Evolutionary conservation across 2,797 vertebrate species (phyloP).

Genomic region (Peromyscus attwateri): DNA sequence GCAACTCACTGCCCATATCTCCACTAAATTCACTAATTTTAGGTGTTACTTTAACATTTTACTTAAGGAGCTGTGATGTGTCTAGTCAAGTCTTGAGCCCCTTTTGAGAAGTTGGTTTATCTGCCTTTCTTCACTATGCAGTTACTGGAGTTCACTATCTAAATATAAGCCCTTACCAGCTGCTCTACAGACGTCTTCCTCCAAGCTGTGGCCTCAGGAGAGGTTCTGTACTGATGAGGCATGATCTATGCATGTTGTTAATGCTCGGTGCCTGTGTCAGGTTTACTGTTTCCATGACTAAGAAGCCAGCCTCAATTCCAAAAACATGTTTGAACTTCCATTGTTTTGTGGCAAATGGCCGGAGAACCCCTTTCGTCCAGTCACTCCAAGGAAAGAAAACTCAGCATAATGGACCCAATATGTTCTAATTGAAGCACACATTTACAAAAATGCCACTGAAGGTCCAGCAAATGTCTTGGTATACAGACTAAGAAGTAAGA

Average conservation of each 20-base stretch:
- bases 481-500: neutral
- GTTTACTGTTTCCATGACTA: neutral
- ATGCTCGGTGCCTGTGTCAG: neutral
- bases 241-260: neutral
- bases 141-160: neutral
- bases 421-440: neutral
- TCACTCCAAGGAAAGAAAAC: neutral
- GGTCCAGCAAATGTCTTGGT: neutral
- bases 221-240: neutral
- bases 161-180: neutral
- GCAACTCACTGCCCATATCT: neutral
- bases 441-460: neutral
- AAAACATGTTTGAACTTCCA: neutral
- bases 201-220: neutral
- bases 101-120: neutral
- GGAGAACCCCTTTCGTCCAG: neutral
- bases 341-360: neutral
- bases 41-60: slow-evolving; percentile 7
- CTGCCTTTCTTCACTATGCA: neutral
- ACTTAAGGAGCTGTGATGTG: neutral
- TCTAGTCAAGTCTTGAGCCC: neutral
- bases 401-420: neutral
- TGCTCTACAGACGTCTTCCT: neutral
- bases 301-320: neutral
- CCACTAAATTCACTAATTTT: neutral